Evolutionary conservation across 2,888 invertebrate genomes (phyloP), one percentile per base, ranked within the genome.

Genomic region (Nymphalis c-album): DNA sequence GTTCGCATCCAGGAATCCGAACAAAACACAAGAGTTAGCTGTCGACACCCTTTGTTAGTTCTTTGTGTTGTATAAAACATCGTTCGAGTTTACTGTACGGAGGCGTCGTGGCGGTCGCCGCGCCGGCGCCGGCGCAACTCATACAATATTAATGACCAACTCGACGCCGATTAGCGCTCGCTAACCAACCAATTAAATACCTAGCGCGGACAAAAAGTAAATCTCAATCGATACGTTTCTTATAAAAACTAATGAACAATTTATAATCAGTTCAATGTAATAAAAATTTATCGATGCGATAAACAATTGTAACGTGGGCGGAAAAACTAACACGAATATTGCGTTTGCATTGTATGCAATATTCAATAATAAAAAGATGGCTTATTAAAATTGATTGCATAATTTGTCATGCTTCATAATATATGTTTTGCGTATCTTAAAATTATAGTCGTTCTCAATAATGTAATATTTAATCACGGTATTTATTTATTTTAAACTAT

Each of bases 111-210:
- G 76, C 74, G 75, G 68, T 70, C 77, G 77, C 72, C 77, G 72
- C 78, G 77, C 76, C 78, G 86, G 85, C 86, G 84, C 86, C 85
- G 74, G 76, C 79, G 75, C 74, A 74, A 58, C 85, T 88, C 88
- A 88, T 88, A 80, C 84, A 88, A 88, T 88, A 88, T 88, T 88
- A 83, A 88, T 88, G 80, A 74, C 72, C 73, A 73, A 35, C 73
- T 73, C 74, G 76, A 75, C 79, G 77, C 78, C 79, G 77, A 77
- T 80, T 81, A 82, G 80, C 79, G 80, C 78, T 76, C 51, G 73
- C 40, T 40, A 26, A 73, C 73, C 69, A 65, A 74, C 79, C 85
- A 81, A 86, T 85, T 84, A 85, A 80, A 84, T 80, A 80, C 76
- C 79, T 79, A 81, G 81, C 78, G 63, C 70, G 68, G 74, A 83